Evolutionary conservation across 2,113 vertebrate species (phyloP).

Genomic region (Crocuta crocuta): DNA sequence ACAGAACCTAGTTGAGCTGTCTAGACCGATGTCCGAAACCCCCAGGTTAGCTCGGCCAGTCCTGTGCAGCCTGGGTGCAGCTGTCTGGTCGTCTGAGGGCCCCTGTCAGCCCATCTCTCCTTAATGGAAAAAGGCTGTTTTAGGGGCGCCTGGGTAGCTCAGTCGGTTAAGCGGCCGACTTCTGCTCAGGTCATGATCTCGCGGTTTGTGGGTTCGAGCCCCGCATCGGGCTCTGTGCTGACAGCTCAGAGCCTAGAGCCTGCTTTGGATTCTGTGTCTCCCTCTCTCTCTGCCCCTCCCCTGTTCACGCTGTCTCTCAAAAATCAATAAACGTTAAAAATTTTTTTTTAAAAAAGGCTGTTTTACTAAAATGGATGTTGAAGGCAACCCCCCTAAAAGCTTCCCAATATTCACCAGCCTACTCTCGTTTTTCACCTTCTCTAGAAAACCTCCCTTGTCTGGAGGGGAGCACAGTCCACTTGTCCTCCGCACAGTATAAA

Average conservation of each 20-base stretch:
- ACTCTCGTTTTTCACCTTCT: not conserved
- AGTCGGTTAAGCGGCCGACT: no score
- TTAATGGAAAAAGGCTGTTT: not conserved
- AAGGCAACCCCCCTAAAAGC: not conserved
- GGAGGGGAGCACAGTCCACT: not conserved
- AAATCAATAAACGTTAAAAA: no score
- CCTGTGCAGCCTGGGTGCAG: fast-evolving
- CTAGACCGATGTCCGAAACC: not conserved
- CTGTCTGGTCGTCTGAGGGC: not conserved
- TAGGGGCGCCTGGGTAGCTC: not conserved
- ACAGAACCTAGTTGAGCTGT: not conserved
- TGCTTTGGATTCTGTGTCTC: no score
- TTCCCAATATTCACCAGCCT: not conserved
- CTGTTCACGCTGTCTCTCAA: no score
- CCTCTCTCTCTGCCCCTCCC: no score
- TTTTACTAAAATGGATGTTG: not conserved
- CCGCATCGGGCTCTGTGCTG: no score
- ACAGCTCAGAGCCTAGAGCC: no score
- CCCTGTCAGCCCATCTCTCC: not conserved
- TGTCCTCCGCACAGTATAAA: not conserved
- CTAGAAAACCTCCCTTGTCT: not conserved
- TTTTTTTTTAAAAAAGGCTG: not conserved
- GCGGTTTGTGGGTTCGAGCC: no score
- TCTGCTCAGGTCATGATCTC: no score
- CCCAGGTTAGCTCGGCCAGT: not conserved